Percentiles rank a stretch among this genome's conserved stretches.
phyloP scores from a whole-genome alignment of 2,888 invertebrate species.

The Drosophila conformis region DNA sequence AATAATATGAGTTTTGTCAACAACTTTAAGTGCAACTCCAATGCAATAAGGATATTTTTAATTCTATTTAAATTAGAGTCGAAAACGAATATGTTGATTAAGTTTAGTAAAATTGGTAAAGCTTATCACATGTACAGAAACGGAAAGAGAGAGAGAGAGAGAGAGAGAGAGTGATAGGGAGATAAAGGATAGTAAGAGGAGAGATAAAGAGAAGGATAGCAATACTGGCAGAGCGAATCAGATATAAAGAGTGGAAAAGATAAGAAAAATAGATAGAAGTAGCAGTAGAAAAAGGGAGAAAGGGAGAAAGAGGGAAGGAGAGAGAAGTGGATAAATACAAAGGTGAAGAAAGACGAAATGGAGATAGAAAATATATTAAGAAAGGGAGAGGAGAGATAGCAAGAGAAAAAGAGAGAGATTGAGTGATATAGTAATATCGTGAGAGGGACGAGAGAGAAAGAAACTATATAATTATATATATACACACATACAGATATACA shows the following conservation, averaged over 20 bases:
- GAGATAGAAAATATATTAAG: too few relatives aligned
- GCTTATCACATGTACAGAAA: background rate
- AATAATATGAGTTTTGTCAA: slow-evolving; percentile 14
- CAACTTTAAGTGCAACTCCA: slow-evolving; percentile 10
- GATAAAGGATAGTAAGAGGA: background rate
- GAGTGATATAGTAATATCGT: background rate
- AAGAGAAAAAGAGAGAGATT: background rate
- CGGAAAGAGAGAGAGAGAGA: background rate
- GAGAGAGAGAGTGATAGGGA: fast-evolving
- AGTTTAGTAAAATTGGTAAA: background rate
- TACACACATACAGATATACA: too few relatives aligned
- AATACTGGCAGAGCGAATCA: background rate
- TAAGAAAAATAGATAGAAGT: too few relatives aligned
- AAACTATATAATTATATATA: too few relatives aligned
- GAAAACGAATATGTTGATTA: background rate
- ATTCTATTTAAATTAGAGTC: background rate
- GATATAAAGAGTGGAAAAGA: background rate
- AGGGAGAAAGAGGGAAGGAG: too few relatives aligned
- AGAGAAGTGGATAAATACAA: background rate
- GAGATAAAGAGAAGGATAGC: background rate
- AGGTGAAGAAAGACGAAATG: too few relatives aligned
- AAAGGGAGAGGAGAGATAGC: background rate
- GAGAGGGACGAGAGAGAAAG: background rate
- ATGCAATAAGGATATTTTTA: background rate
- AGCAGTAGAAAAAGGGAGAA: too few relatives aligned